Base-by-base conservation (phyloP, 2,797 vertebrate species). In the Aldrovandia affinis region DNA sequence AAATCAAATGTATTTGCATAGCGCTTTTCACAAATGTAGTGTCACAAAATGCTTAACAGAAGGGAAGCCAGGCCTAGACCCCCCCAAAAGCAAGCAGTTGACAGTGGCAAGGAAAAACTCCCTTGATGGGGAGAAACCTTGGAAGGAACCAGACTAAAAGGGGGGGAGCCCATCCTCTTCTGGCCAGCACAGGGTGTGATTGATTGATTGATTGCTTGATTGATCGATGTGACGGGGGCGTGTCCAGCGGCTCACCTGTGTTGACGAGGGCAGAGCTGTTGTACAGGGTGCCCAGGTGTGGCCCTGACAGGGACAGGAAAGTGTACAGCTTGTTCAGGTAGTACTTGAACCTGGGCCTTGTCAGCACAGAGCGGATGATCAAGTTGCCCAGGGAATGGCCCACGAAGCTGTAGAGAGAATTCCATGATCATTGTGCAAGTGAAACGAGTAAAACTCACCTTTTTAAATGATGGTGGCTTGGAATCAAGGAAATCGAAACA, bases 181-280 rank as follows among this genome's bases (percentile, higher is more conserved):
- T n/a, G n/a, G n/a, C n/a, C n/a, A n/a, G n/a, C n/a, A n/a, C n/a
- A n/a, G n/a, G n/a, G n/a, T n/a, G n/a, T n/a, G n/a, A n/a, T n/a
- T n/a, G n/a, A n/a, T n/a, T n/a, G n/a, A n/a, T n/a, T n/a, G n/a
- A n/a, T n/a, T n/a, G n/a, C n/a, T n/a, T n/a, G n/a, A n/a, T n/a
- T n/a, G n/a, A n/a, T n/a, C n/a, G n/a, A n/a, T n/a, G n/a, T n/a
- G n/a, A n/a, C n/a, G n/a, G n/a, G n/a, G n/a, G n/a, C n/a, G n/a
- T n/a, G 3, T 65, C 28, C 28, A 33, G 36, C 42, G 15, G 39
- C 89, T 89, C 91, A 98, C 98, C 98, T 89, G 98, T 99, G 92
- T 99, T 99, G 90, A 99, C 98, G 87, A 99, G 96, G 88, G 98
- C 96, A 82, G 98, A 99, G 94, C 97, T 99, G 94, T 99, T 99